Percentiles rank a stretch among this genome's conserved stretches.
Evolutionary conservation across 2,888 invertebrate genomes (phyloP).

Genomic region (Anthrax anthrax): DNA sequence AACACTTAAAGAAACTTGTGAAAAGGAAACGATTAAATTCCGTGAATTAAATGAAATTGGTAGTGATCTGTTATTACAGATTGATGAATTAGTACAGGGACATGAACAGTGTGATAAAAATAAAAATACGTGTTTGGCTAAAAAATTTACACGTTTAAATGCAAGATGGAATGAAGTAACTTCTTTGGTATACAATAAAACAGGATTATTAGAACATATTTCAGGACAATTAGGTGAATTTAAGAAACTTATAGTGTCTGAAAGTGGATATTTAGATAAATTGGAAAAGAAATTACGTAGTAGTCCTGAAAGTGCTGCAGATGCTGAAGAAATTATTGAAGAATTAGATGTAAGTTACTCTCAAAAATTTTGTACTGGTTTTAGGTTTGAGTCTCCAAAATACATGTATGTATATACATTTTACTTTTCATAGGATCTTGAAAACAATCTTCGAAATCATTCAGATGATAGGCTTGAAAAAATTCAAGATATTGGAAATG

Average conservation of each 20-base stretch:
- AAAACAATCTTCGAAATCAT: constrained; percentile 63
- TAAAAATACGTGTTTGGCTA: constrained; percentile 45
- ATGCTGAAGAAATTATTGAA: constrained; percentile 86
- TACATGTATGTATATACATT: too few relatives aligned
- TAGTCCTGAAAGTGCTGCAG: constrained; percentile 55
- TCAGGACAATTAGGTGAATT: constrained; percentile 66
- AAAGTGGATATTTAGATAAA: constrained; percentile 62
- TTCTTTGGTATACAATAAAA: constrained; percentile 51
- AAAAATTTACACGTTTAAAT: constrained; percentile 52
- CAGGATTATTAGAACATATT: constrained; percentile 54
- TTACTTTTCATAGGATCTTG: constrained; percentile 49
- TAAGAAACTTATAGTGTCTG: constrained; percentile 58
- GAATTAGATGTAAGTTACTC: constrained; percentile 59
- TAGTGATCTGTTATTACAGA: constrained; percentile 47
- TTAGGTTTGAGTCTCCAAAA: too few relatives aligned
- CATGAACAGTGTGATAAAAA: constrained; percentile 9
- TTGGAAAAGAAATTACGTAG: constrained; percentile 60
- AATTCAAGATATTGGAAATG: constrained; percentile 60
- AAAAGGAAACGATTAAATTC: constrained; percentile 50
- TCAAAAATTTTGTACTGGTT: too few relatives aligned
- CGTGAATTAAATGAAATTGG: constrained; percentile 53
- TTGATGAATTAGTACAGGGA: constrained; percentile 33
- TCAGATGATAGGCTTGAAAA: constrained; percentile 55
- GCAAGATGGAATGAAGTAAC: constrained; percentile 58
- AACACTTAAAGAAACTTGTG: constrained; percentile 55